Evolutionary conservation across 2,113 vertebrate genomes (phyloP), one percentile per base, ranked within the genome.

Genomic region (Psettodes erumei): DNA sequence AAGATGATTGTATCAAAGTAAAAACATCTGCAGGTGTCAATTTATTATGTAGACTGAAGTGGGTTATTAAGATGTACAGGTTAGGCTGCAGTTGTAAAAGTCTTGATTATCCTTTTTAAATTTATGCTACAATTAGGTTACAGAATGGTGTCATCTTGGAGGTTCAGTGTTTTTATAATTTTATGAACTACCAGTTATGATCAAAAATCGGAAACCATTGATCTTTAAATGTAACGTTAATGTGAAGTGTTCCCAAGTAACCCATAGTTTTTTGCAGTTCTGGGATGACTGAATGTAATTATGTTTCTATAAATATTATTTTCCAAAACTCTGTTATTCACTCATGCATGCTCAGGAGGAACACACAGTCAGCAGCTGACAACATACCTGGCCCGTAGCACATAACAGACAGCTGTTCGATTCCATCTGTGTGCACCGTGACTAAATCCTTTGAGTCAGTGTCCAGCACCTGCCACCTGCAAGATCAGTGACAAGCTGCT

Each of bases 391-490:
- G 96, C 6, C 96, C 95, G 71, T 95, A 99, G 64, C 95, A 94
- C 94, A 99, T 96, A 28, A 97, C 97, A 0, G 98, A 99, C 79
- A 99, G 96, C 93, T 99, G 98, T 47, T 99, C 98, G 0, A 96
- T 99, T 33, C 98, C 98, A 83, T 99, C 98, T 55, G 98, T 99
- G 94, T 99, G 98, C 60, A 99, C 95, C 0, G 97, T 96, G 86
- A 99, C 97, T 83, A 99, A 86, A 90, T 99, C 98, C 89, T 98
- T 98, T 7, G 97, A 96, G 86, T 99, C 97, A 0, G 98, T 96
- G 92, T 99, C 98, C 86, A 99, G 95, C 58, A 99, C 98, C 90
- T 98, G 95, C 98, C 98, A 99, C 95, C 98, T 99, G 94, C 91
- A 47, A 71, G 70, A 92, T 32, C 38, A 63, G 21, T 1, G 32